These are phyloP conservation scores for Porphyrio hochstetteri DNA, from an alignment of 2,113 vertebrate genomes.

Conservation along the genomic window DNA sequence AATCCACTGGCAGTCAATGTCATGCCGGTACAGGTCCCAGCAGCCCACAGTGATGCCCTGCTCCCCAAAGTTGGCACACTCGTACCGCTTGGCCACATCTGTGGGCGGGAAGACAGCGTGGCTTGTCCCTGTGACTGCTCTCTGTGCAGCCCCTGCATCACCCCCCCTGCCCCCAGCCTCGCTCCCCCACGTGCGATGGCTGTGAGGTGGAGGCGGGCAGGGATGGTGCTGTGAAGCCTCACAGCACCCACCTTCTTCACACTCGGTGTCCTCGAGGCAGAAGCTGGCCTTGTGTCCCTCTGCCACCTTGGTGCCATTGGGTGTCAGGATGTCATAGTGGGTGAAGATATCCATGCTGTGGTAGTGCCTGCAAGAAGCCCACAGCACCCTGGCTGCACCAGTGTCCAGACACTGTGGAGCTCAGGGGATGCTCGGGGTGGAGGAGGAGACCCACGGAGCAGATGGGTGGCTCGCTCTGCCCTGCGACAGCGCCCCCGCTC, in stretches of 20 bases:
- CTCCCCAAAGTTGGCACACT: slow-evolving; percentile 98
- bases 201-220: accelerated
- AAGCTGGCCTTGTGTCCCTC: slow-evolving; percentile 99
- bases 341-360: slow-evolving; percentile 99
- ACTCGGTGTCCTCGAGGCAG: slow-evolving; percentile 95
- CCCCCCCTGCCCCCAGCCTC: not conserved
- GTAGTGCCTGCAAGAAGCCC: slow-evolving; percentile 84
- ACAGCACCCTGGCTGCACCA: not conserved
- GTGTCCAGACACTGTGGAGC: not conserved
- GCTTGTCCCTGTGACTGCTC: not conserved
- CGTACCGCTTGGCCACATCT: slow-evolving; percentile 93
- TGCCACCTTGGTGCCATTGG: slow-evolving; percentile 92
- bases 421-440: not conserved
- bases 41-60: slow-evolving; percentile 98
- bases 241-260: slow-evolving; percentile 81
- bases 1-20: slow-evolving; percentile 98
- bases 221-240: accelerated
- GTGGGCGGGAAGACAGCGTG: not conserved
- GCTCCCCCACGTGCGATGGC: accelerated
- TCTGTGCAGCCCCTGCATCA: not conserved
- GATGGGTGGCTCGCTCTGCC: not conserved
- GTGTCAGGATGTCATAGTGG: slow-evolving; percentile 91
- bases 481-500: not conserved
- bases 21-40: slow-evolving; percentile 96
- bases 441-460: not conserved